Evolutionary conservation across 2,888 invertebrate genomes (phyloP).

Genomic region (Drosophila mayaguana): DNA sequence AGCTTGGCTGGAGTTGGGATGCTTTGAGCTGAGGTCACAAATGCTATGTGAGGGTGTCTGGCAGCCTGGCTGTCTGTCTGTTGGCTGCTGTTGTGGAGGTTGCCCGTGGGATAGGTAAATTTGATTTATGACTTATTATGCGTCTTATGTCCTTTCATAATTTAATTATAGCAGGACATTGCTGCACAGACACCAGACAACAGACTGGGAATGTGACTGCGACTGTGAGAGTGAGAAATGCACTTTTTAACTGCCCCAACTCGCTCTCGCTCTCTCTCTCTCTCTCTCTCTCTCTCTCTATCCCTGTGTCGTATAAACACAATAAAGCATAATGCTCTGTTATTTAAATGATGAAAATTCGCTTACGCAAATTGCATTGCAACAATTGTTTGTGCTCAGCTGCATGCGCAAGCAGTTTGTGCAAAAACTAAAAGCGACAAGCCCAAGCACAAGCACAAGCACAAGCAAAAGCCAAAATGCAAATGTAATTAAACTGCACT

Average conservation of each 20-base stretch:
- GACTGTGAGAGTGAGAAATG: constrained; percentile 9
- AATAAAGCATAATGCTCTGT: constrained; percentile 60
- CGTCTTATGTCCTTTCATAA: constrained; percentile 84
- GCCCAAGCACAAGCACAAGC: constrained; percentile 22
- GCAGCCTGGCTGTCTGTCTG: constrained; percentile 8
- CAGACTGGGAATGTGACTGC: constrained; percentile 49
- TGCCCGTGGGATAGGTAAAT: constrained; percentile 79
- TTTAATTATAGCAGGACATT: constrained; percentile 82
- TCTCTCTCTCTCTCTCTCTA: background rate
- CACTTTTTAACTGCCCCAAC: constrained; percentile 49
- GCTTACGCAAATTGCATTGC: constrained; percentile 76
- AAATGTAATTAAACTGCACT: constrained; percentile 77
- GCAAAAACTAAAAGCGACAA: constrained; percentile 61
- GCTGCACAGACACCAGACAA: constrained; percentile 39
- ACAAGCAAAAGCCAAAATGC: constrained; percentile 49
- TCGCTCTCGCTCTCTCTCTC: background rate
- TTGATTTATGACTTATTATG: constrained; percentile 84
- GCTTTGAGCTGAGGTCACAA: constrained; percentile 11
- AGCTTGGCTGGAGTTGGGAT: background rate
- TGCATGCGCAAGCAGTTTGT: constrained; percentile 57
- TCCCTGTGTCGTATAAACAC: constrained; percentile 21
- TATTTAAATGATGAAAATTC: constrained; percentile 80
- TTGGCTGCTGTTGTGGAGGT: constrained; percentile 9
- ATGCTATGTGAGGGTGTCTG: constrained; percentile 29
- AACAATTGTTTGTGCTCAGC: constrained; percentile 65